Evolutionary conservation across 2,888 invertebrate species (phyloP).

Genomic region (Chaetogeoica ovagalla): DNA sequence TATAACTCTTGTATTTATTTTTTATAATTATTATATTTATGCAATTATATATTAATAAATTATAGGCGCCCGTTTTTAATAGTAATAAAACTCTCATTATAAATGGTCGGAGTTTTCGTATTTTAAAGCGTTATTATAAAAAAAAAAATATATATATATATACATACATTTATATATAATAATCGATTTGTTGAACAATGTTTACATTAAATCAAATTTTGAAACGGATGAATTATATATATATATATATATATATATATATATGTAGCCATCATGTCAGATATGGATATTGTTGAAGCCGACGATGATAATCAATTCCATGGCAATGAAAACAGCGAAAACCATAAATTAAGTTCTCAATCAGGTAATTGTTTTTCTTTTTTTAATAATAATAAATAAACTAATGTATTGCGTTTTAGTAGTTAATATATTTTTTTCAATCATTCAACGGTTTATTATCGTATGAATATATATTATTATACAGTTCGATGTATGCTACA

Average conservation of each 20-base stretch:
- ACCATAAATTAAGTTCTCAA: slow-evolving; percentile 27
- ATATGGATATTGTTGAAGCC: slow-evolving; percentile 44
- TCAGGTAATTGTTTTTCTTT: no score
- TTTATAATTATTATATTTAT: no score
- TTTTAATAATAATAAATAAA: neutral
- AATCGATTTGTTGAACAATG: neutral
- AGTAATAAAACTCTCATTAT: neutral
- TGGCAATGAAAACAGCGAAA: slow-evolving; percentile 31
- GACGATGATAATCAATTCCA: slow-evolving; percentile 41
- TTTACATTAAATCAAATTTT: slow-evolving; percentile 9
- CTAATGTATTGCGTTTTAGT: neutral
- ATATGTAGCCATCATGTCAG: slow-evolving; percentile 33
- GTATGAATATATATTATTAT: no score
- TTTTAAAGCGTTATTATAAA: neutral
- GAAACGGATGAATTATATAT: slow-evolving; percentile 22
- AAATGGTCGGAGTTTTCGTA: neutral
- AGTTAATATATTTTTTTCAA: no score
- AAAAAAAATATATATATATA: no score
- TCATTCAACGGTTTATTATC: no score
- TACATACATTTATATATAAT: neutral
- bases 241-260: no score
- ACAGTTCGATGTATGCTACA: no score
- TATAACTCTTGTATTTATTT: no score
- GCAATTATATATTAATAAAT: no score
- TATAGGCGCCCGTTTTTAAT: neutral